A percentile compares a stretch with the other conserved stretches of the same genome.
Evolutionary conservation across 2,888 invertebrate species (phyloP).

Genomic region (Thysanoteuthis rhombus): DNA sequence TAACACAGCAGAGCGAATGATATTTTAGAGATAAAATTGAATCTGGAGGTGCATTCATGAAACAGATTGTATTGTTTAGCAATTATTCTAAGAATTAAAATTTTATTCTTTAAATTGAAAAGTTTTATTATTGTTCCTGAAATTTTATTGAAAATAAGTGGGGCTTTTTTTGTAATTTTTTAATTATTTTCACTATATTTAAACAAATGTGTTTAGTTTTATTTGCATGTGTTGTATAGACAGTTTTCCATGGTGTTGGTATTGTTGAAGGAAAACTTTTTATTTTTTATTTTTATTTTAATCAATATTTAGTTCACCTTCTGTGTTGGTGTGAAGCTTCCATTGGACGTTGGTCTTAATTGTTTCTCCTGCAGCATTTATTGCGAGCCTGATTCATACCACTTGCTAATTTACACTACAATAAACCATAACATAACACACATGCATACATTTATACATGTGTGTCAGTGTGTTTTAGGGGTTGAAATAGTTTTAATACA

Average conservation of each 20-base stretch:
- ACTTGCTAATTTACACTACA: not conserved
- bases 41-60: no score
- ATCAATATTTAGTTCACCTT: not conserved
- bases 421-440: not conserved
- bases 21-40: no score
- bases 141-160: not conserved
- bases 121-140: no score
- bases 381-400: not conserved
- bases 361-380: slow-evolving; percentile 12
- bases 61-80: no score
- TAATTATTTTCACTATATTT: not conserved
- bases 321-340: no score
- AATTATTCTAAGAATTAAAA: no score
- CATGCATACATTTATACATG: not conserved
- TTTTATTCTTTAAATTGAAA: no score
- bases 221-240: not conserved
- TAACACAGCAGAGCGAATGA: no score
- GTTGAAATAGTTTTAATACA: no score
- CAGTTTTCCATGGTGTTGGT: slow-evolving; percentile 17
- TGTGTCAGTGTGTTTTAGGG: not conserved
- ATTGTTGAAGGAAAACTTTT: not conserved
- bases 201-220: not conserved
- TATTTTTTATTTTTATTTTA: no score
- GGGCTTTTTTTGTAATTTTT: not conserved
- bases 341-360: not conserved